Percentiles rank a stretch among this genome's conserved stretches.
Conservation (phyloP, 2,888 invertebrate genomes). For the Choreutis nemorana region DNA sequence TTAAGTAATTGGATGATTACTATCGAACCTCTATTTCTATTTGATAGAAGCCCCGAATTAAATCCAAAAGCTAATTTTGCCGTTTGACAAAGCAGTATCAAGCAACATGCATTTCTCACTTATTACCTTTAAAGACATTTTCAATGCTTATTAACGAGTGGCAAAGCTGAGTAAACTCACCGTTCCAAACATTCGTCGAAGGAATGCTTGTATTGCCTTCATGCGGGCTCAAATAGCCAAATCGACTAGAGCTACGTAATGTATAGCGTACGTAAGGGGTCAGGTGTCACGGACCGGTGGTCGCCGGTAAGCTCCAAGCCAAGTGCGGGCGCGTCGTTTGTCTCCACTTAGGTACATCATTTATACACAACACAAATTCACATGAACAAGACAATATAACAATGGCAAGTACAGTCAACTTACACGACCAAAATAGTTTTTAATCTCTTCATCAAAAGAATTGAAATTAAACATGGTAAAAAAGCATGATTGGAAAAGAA, state of each 20-base stretch:
- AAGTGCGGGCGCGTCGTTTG: constrained; percentile 57
- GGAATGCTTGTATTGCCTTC: constrained; percentile 58
- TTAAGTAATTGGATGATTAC: neutral
- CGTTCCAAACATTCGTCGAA: constrained; percentile 50
- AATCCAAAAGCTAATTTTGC: constrained; percentile 29
- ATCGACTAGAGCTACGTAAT: constrained; percentile 50
- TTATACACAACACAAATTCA: constrained; percentile 64
- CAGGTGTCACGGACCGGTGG: constrained; percentile 42
- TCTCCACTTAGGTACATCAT: constrained; percentile 28
- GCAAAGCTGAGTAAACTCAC: constrained; percentile 53
- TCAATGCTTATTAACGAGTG: constrained; percentile 20
- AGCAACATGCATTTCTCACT: too few relatives aligned
- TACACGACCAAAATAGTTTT: constrained; percentile 67
- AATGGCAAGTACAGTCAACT: constrained; percentile 44
- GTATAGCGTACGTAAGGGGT: constrained; percentile 42
- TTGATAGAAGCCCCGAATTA: constrained; percentile 8
- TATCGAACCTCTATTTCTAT: constrained; percentile 3
- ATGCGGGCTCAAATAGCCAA: constrained; percentile 49
- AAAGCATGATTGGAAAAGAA: constrained; percentile 38
- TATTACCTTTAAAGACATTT: too few relatives aligned
- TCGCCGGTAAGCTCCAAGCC: constrained; percentile 51
- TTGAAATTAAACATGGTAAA: constrained; percentile 22
- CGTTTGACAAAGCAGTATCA: too few relatives aligned
- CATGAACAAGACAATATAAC: constrained; percentile 60
- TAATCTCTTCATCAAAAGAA: constrained; percentile 26